Base-by-base conservation (phyloP, 2,797 vertebrate species). In the Onychomys leucogaster region DNA sequence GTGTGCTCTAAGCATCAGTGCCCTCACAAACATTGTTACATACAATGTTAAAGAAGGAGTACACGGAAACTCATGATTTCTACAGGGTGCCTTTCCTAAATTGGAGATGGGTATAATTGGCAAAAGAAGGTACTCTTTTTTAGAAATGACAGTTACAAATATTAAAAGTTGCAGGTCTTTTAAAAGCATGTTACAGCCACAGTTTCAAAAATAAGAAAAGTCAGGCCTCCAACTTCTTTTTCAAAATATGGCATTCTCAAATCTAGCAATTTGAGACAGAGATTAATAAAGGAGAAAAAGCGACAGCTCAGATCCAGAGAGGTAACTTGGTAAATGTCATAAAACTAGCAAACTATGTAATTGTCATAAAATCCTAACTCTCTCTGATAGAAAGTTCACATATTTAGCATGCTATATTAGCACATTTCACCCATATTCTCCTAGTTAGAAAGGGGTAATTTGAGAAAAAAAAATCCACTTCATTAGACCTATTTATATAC, bases 291-390 rank as follows among this genome's bases (percentile, higher is more conserved):
- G 87, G 25, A 69, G 5, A 0, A 71, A 84, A 94, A 34, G 23
- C 49, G 49, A 97, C 91, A 96, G 76, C 37, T 55, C 92, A 83
- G 49, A 94, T 91, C 49, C 65, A 96, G 27, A 83, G 52, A 13
- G 27, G 32, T 32, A 90, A 84, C 67, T 57, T 81, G 41, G 46
- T 87, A 91, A 96, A 96, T 96, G 83, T 90, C 59, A 94, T 69
- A 69, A 90, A 97, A 93, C 46, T 91, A 75, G 84, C 32, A 96
- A 81, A 10, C 32, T 92, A 13, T 90, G 25, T 59, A 88, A 61
- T 52, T 80, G 63, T 76, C 80, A 90, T 82, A 89, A 92, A 96
- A 93, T 94, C 34, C 52, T 84, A 94, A 61, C 49, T 94, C 17
- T 67, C 89, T 86, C 77, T 91, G 13, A 89, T 43, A 52, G 5